These are phyloP conservation scores for Beroe ovata DNA, from an alignment of 37 sponge, comb jelly and placozoan species.

Conservation along the genomic window DNA sequence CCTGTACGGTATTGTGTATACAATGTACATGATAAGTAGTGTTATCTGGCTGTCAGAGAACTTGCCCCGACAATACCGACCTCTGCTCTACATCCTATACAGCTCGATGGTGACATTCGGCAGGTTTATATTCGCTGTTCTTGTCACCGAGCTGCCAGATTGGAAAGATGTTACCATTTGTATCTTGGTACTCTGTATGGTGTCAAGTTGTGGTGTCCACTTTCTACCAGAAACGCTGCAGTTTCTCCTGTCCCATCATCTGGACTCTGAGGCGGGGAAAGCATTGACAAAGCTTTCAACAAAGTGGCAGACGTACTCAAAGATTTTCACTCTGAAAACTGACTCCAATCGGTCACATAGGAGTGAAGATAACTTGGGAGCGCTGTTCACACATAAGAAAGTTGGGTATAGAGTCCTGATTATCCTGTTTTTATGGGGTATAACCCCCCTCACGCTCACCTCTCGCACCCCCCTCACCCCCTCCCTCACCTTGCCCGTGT, in stretches of 20 bases:
- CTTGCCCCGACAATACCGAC: neutral
- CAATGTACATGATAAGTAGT: neutral
- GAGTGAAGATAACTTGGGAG: neutral
- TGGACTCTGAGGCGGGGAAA: neutral
- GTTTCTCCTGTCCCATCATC: constrained; percentile 8
- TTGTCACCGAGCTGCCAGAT: neutral
- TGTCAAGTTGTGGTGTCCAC: neutral
- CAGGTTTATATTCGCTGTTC: neutral
- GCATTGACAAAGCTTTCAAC: neutral
- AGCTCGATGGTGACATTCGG: neutral
- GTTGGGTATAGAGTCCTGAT: neutral
- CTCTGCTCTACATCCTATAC: neutral
- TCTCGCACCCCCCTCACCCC: too few species aligned
- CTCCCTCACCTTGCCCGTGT: neutral
- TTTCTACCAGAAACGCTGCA: neutral
- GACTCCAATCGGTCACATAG: neutral
- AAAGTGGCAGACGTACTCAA: neutral
- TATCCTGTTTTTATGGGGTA: neutral
- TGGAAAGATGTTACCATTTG: constrained; percentile 2
- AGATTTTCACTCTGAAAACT: neutral
- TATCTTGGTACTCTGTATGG: neutral
- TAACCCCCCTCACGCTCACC: neutral
- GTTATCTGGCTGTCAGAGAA: constrained; percentile 23
- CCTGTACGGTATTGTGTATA: neutral
- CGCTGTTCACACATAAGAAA: neutral